Base-by-base conservation (phyloP, 1,140 invertebrate species). In the Anastatus disparis region DNA sequence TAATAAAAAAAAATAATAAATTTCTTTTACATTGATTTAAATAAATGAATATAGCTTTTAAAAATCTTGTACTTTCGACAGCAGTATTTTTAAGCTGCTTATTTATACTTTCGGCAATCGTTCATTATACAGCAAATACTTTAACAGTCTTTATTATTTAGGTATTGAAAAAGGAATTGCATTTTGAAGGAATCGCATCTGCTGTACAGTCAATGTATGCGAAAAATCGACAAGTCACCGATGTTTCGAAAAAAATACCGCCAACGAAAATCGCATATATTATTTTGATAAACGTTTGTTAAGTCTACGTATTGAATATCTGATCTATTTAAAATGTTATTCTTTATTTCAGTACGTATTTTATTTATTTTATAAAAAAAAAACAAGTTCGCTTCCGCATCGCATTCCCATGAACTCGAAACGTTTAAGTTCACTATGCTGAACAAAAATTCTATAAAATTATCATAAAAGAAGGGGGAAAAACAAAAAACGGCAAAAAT, bases 401-500 rank as follows among this genome's bases (percentile, higher is more conserved):
- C 44, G n/a, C 50, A 58, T 65, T 58, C n/a, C 6, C 24, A 53
- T 38, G 22, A 65, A 59, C 50, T 55, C 24, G n/a, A n/a, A n/a
- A n/a, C n/a, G n/a, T n/a, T 53, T 1, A 59, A 64, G 44, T 71
- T 71, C 22, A 26, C 38, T 61, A 71, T 29, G 46, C 38, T 59
- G 55, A 66, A 55, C 27, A 58, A 58, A 70, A 46, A 20, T 48
- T 10, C 8, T 68, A 38, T 58, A 69, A 12, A 55, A 44, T 61
- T 66, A 29, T 4, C 26, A 58, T 69, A 66, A 74, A 66, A 24
- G 20, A 22, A 29, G 31, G 31, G 7, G 22, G 40, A 13, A n/a
- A n/a, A 61, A 48, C 9, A 7, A 65, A 78, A 81, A 84, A 85
- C 82, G 82, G 82, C 83, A 85, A 85, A 86, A 85, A 85, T 81